Evolutionary conservation across 2,888 invertebrate genomes (phyloP), one percentile per base, ranked within the genome.

Genomic region (Lomographa bimaculata): DNA sequence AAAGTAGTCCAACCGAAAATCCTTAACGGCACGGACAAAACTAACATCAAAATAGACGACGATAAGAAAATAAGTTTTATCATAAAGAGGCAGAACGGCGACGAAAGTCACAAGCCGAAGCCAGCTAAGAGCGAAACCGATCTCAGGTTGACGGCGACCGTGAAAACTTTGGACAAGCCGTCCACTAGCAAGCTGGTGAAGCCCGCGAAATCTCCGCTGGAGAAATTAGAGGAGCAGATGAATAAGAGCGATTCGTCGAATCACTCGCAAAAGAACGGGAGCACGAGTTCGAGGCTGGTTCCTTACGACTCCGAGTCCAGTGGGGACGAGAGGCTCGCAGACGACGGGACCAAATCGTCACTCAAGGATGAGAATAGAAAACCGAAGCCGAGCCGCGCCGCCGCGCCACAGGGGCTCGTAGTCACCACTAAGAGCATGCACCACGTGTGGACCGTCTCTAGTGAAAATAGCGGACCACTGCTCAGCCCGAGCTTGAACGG

Each of bases 221-320:
- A 86, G 36, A 86, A 83, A 52, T 55, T 85, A 39, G 84, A 87
- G 50, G 87, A 86, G 47, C 86, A 87, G 57, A 86, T 87, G 85
- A 83, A 82, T 40, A 80, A 78, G 38, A 71, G 64, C 43, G 80
- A 83, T 45, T 52, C 25, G 1, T 60, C 65, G 1, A 66, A 60
- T 36, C 61, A 73, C 37, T 47, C 60, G 10, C 68, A 69, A 18
- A 69, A 71, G 43, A 80, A 82, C 47, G 78, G 77, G 1, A 61
- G 59, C 46, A 50, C 66, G 8, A 63, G 67, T 17, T 79, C 84
- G 5, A 76, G 78, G 50, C 76, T 92, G 35, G 92, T 92, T 38
- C 92, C 92, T 9, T 92, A 92, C 56, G 92, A 91, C 57, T 90
- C 90, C 0, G 91, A 91, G 59, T 91, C 91, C 0, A 91, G 89